These are phyloP conservation scores for Eupithecia exiguata DNA, from an alignment of 2,888 invertebrate genomes.

Conservation along the genomic window DNA sequence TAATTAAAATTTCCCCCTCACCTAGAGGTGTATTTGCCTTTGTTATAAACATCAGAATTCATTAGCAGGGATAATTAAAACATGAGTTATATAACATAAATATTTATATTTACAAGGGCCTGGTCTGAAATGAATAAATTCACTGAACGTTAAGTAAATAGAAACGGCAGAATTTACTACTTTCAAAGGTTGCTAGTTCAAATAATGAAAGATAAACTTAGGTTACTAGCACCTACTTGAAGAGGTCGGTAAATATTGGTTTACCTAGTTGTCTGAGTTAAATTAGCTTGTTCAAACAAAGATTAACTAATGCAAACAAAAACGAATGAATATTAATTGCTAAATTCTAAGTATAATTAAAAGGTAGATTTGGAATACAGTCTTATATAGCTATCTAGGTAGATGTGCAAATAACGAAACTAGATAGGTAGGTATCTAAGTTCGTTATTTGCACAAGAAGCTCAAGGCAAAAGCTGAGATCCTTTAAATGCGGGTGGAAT, in stretches of 20 bases:
- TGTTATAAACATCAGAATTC: slow-evolving; percentile 40
- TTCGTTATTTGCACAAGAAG: too few relatives aligned
- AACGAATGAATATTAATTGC: background rate
- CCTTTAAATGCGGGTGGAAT: too few relatives aligned
- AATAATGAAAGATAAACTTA: slow-evolving; percentile 2
- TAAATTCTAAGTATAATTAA: background rate
- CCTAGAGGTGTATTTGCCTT: slow-evolving; percentile 33
- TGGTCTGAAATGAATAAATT: slow-evolving; percentile 21
- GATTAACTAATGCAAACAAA: background rate
- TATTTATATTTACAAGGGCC: slow-evolving; percentile 26
- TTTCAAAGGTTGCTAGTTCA: background rate
- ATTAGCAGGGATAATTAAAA: slow-evolving; percentile 42
- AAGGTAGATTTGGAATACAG: too few relatives aligned
- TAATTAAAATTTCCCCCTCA: slow-evolving; percentile 13
- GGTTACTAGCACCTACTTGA: background rate
- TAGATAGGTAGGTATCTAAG: too few relatives aligned
- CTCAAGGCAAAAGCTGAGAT: too few relatives aligned
- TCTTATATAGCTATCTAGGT: too few relatives aligned
- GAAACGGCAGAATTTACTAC: background rate
- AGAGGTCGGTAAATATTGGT: background rate
- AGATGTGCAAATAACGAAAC: too few relatives aligned
- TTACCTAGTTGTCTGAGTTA: background rate
- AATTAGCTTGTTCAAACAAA: background rate
- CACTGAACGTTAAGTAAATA: slow-evolving; percentile 13
- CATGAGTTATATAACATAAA: slow-evolving; percentile 24